Percentiles rank a stretch among this genome's conserved stretches.
Evolutionary conservation across 2,888 invertebrate genomes (phyloP).

Genomic region (Abscondita cerata): DNA sequence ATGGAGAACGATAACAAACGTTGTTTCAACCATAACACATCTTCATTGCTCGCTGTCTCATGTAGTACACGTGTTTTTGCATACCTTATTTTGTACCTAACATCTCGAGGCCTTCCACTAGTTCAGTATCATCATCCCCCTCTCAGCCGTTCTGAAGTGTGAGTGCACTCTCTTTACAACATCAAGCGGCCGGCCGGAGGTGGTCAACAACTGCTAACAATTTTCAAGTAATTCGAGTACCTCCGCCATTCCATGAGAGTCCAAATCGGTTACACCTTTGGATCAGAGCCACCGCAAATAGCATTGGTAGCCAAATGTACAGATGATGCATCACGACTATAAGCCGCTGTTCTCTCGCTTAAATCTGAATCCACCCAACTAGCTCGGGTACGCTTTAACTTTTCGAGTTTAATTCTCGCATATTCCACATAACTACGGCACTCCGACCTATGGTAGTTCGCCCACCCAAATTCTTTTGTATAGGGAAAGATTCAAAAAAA

Average conservation of each 20-base stretch:
- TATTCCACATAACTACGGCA: no score
- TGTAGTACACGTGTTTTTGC: conserved; percentile 57
- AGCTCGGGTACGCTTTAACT: no score
- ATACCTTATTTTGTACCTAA: conserved; percentile 57
- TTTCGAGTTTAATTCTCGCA: no score
- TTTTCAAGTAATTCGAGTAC: conserved; percentile 38
- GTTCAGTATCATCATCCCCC: conserved; percentile 46
- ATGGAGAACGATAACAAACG: conserved; percentile 61
- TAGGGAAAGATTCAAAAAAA: no score
- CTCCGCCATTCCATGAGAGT: conserved; percentile 49
- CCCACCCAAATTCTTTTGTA: no score
- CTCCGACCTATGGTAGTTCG: no score
- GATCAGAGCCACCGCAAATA: conserved; percentile 17
- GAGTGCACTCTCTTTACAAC: conserved; percentile 39
- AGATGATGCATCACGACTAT: no score
- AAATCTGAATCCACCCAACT: no score
- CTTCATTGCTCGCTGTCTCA: conserved; percentile 54
- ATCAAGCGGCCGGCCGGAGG: no score
- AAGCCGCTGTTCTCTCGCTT: no score
- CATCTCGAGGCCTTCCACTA: conserved; percentile 60
- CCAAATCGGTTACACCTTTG: conserved; percentile 41
- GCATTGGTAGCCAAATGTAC: no score
- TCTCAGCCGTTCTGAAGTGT: conserved; percentile 44
- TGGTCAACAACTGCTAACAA: no score
- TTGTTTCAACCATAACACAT: conserved; percentile 47